Conservation (phyloP, 2,797 vertebrate species). For the Chloroceryle inda region DNA sequence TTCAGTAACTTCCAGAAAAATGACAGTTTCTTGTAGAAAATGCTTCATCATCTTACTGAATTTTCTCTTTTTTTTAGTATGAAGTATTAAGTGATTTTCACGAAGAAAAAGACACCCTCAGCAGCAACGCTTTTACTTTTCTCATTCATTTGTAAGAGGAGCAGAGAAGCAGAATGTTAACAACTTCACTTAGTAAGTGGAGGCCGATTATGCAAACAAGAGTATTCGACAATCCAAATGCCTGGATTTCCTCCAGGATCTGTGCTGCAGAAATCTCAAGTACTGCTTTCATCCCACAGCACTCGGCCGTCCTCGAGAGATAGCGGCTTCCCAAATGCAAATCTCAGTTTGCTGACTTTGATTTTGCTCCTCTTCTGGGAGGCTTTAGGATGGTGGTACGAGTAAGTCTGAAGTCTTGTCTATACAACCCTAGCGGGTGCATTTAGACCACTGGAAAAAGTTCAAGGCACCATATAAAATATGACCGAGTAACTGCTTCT, state of each 20-base stretch:
- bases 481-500: background rate
- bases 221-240: background rate
- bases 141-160: background rate
- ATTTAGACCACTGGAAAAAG: background rate
- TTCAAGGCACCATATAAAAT: background rate
- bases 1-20: conserved; percentile 26
- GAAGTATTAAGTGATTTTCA: background rate
- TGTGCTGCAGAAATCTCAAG: background rate
- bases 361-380: background rate
- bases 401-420: background rate
- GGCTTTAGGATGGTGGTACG: background rate
- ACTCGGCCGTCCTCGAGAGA: background rate
- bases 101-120: background rate
- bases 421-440: background rate
- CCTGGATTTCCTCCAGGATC: conserved; percentile 5
- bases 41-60: background rate
- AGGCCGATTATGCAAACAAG: background rate
- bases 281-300: background rate
- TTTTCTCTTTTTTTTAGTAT: background rate
- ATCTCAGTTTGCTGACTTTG: background rate
- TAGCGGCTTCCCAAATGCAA: background rate
- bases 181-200: background rate
- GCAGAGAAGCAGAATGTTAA: background rate
- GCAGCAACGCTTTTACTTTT: background rate
- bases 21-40: background rate